Percentiles rank a stretch among this genome's conserved stretches.
Conservation (phyloP, 2,113 vertebrate species). For the Buteo buteo region DNA sequence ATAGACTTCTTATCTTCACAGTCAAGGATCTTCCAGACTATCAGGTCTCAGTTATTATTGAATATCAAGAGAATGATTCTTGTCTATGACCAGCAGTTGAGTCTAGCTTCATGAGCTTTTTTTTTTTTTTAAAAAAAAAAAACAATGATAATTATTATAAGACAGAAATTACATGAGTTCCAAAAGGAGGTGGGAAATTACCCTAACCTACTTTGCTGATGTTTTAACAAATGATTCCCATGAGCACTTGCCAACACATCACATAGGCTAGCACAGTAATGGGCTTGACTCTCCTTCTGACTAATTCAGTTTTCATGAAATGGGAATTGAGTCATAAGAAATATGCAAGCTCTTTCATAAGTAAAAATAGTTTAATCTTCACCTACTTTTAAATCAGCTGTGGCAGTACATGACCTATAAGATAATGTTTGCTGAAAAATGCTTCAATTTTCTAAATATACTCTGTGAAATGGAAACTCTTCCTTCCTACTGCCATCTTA, state of each 20-base stretch:
- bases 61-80: not conserved
- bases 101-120: not conserved
- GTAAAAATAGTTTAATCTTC: constrained; percentile 7
- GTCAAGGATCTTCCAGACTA: not conserved
- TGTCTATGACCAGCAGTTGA: not conserved
- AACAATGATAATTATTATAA: not conserved
- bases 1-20: not conserved
- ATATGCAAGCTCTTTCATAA: not conserved
- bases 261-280: not conserved
- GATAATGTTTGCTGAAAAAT: not conserved
- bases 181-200: not conserved
- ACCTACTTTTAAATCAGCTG: not conserved
- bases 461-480: not conserved
- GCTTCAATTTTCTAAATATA: not conserved
- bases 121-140: not conserved
- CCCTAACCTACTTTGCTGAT: not conserved
- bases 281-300: constrained; percentile 6
- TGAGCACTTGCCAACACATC: not conserved
- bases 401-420: not conserved
- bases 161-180: not conserved
- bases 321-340: not conserved
- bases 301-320: constrained; percentile 34
- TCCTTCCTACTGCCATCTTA: not conserved
- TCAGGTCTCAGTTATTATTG: not conserved
- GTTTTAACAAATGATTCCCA: not conserved